Base-by-base conservation (phyloP, 2,888 invertebrate species). In the Synanthedon vespiformis region DNA sequence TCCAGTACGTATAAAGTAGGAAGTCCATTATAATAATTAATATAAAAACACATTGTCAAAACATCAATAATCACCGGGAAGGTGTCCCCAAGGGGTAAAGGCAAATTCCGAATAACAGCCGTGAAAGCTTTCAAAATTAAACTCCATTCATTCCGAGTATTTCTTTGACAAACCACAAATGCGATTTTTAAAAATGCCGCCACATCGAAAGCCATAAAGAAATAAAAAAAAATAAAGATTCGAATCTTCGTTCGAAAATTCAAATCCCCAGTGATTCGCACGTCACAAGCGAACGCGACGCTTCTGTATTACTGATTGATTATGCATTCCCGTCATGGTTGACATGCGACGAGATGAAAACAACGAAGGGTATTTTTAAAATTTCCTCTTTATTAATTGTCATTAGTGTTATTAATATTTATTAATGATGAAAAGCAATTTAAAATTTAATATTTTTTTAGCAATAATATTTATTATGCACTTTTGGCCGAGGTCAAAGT, bases 91-190 rank as follows among this genome's bases (percentile, higher is more conserved):
- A 61, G 61, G 78, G 83, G 55, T 56, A 55, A 54, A 70, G 64
- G 64, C 65, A 70, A 77, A 77, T 74, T 72, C 75, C 68, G 73
- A 74, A 72, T 71, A 80, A 74, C 74, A 76, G 70, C 72, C 74
- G 76, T 73, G 72, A 79, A 81, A 80, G 84, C 85, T 85, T 85
- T 86, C 80, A 82, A 80, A 85, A 85, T 84, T 83, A 83, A 77
- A 71, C 71, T 67, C 75, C 78, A 82, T 86, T 85, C 82, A 83
- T 80, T 74, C 74, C 58, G 57, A 58, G 67, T 68, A 72, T 74
- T 81, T 74, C 78, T 81, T 85, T 84, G 82, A 65, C 67, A 68
- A 65, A 74, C 68, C 67, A 61, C 71, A 63, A 65, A 64, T 66
- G 72, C 68, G 71, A 66, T 70, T 73, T 79, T 70, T 67, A 67